Evolutionary conservation across 2,113 vertebrate genomes (phyloP), one percentile per base, ranked within the genome.

Genomic region (Tretioscincus oriximinensis): DNA sequence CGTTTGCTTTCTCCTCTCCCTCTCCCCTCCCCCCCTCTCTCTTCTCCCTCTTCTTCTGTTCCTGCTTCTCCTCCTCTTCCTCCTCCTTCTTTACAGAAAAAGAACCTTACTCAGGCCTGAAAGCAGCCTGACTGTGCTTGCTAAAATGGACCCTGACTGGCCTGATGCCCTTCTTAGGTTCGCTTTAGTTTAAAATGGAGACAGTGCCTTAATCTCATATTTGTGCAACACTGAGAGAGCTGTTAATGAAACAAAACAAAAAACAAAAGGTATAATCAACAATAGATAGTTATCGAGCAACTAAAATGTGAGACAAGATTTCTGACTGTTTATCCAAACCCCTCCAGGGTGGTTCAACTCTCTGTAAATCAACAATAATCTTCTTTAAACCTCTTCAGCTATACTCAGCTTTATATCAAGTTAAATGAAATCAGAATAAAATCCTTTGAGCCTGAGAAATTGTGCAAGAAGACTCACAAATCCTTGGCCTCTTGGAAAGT

Each of bases 281-380:
- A 58, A 68, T 45, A 54, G 29, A 22, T 41, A 41, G n/a, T 72
- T 73, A 29, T 47, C 73, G 4, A 80, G 20, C 18, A 82, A 26
- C 20, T 29, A 69, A 61, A 31, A 31, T 63, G n/a, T 70, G 67
- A 49, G 29, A 70, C n/a, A 70, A 63, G 24, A 69, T 49, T 45
- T 69, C 54, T 70, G 73, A 16, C 31, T 49, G n/a, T 76, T 76
- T 70, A 63, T 26, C 11, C 28, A 70, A 70, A 31, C 26, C 60
- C 67, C 76, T 78, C 16, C 2, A 12, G 14, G 1, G 1, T 0
- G 0, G 18, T 49, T n/a, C 80, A 45, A 74, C 49, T 24, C 65
- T 3, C 64, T 66, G 61, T 24, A 82, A 82, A 76, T 63, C 51
- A 82, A 63, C n/a, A 69, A 49, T 82, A 69, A 51, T 81, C 65